Conservation (phyloP, 2,113 vertebrate genomes). For the Osmerus mordax region DNA sequence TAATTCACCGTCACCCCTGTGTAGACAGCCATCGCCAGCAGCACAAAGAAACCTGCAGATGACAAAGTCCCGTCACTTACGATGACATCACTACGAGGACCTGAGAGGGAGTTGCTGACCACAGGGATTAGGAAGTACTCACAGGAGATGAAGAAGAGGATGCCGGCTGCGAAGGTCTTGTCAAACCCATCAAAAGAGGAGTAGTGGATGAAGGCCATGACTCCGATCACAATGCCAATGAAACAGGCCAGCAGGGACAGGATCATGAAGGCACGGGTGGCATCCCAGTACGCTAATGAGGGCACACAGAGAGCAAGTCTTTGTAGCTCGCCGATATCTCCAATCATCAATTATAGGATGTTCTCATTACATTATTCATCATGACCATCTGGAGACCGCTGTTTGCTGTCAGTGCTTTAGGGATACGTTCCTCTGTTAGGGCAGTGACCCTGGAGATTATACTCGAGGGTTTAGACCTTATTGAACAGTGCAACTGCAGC, state of each 20-base stretch:
- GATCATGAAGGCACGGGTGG: conserved; percentile 77
- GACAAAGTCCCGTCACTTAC: background rate
- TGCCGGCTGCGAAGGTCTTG: conserved; percentile 76
- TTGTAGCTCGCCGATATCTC: background rate
- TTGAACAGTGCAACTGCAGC: too few species aligned
- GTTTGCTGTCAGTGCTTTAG: too few species aligned
- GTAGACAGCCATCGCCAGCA: conserved; percentile 78
- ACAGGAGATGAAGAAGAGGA: conserved; percentile 79
- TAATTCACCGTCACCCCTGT: conserved; percentile 78
- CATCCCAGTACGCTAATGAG: conserved; percentile 73
- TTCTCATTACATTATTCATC: too few species aligned
- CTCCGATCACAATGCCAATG: conserved; percentile 72
- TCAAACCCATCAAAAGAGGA: conserved; percentile 73
- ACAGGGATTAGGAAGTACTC: conserved; percentile 18
- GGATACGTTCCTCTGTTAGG: too few species aligned
- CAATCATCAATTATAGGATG: background rate
- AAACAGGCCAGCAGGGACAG: conserved; percentile 75
- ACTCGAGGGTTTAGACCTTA: too few species aligned
- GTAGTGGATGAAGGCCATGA: conserved; percentile 77
- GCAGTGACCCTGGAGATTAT: too few species aligned
- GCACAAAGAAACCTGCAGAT: conserved; percentile 71
- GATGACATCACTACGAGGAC: background rate
- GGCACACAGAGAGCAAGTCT: conserved; percentile 1
- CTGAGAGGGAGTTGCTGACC: background rate
- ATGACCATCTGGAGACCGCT: too few species aligned